Percentiles rank a stretch among this genome's conserved stretches.
These are phyloP conservation scores for Melipona beecheii DNA, from an alignment of 2,888 invertebrate genomes.

Conservation along the genomic window DNA sequence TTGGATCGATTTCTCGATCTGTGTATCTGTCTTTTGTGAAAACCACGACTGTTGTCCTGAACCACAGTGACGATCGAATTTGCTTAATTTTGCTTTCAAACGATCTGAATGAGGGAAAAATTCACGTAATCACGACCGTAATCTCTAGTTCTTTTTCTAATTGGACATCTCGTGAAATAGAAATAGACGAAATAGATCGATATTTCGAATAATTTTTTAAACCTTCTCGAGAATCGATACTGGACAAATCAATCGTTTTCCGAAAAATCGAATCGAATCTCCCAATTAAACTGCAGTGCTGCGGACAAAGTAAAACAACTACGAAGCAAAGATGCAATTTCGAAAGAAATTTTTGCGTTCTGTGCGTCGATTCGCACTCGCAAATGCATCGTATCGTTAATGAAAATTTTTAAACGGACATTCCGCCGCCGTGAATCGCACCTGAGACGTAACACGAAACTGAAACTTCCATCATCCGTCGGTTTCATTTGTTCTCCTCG, in stretches of 20 bases:
- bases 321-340: constrained; percentile 4
- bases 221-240: background rate
- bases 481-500: constrained; percentile 20
- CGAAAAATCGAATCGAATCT: background rate
- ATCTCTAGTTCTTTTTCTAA: too few species aligned
- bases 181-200: background rate
- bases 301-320: background rate
- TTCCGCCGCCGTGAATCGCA: background rate
- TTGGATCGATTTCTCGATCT: background rate
- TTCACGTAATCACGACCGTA: too few species aligned
- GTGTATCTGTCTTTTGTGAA: too few species aligned
- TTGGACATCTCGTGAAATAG: background rate
- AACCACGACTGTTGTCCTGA: too few species aligned
- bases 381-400: constrained; percentile 5
- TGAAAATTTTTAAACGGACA: background rate
- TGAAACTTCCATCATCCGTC: background rate
- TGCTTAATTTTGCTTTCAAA: too few species aligned
- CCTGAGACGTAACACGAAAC: constrained; percentile 4
- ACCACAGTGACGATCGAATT: too few species aligned
- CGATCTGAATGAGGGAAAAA: too few species aligned
- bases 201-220: background rate
- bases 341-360: background rate
- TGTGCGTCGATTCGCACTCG: constrained; percentile 14
- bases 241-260: background rate
- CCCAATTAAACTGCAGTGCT: background rate